Evolutionary conservation across 2,888 invertebrate species (phyloP).

Genomic region (Nymphalis polychloros): DNA sequence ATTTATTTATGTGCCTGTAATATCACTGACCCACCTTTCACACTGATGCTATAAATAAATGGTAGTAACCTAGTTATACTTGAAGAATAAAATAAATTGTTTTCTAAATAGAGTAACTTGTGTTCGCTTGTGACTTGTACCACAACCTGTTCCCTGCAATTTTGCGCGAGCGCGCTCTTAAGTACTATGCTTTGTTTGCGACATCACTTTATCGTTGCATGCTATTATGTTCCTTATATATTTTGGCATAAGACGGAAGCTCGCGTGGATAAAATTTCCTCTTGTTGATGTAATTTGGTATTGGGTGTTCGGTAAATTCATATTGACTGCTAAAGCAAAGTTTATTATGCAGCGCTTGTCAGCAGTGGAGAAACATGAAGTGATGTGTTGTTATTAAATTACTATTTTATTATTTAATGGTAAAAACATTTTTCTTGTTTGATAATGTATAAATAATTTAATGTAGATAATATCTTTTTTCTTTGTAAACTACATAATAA

Average conservation of each 20-base stretch:
- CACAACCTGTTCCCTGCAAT: constrained; percentile 39
- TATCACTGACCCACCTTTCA: too few relatives aligned
- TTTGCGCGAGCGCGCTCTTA: constrained; percentile 43
- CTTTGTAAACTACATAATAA: too few relatives aligned
- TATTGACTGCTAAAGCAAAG: constrained; percentile 34
- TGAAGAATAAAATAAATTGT: not conserved
- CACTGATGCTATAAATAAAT: too few relatives aligned
- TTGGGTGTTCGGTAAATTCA: constrained; percentile 22
- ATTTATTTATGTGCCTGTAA: too few relatives aligned
- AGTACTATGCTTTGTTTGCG: constrained; percentile 42
- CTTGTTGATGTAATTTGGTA: constrained; percentile 23
- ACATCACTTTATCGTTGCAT: constrained; percentile 16
- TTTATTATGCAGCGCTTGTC: constrained; percentile 24
- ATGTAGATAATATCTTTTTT: too few relatives aligned
- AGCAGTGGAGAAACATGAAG: constrained; percentile 12
- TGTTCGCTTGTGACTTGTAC: constrained; percentile 33
- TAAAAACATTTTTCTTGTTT: too few relatives aligned
- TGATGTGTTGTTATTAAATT: constrained; percentile 20
- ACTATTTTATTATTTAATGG: constrained; percentile 1
- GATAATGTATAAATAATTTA: too few relatives aligned
- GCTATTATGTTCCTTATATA: constrained; percentile 27
- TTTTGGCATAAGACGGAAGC: constrained; percentile 2
- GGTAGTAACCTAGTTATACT: not conserved
- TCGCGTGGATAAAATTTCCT: constrained; percentile 16
- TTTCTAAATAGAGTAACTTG: not conserved